These are phyloP conservation scores for Ophraella communa DNA, from an alignment of 2,888 invertebrate genomes.

Conservation along the genomic window DNA sequence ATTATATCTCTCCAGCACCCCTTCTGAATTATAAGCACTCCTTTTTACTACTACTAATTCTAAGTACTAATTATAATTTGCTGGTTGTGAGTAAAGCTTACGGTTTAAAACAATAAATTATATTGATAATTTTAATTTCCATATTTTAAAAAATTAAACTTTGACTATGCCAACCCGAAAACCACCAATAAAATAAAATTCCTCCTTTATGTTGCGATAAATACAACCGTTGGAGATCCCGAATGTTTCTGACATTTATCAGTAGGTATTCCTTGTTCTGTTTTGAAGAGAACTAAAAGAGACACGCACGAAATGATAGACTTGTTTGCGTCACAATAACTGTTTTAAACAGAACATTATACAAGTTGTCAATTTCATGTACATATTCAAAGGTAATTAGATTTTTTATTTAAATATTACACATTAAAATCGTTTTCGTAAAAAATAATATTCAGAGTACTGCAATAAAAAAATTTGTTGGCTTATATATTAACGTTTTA, in stretches of 20 bases:
- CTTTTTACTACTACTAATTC: no score
- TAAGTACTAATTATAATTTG: no score
- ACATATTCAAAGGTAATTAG: background rate
- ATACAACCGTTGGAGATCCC: background rate
- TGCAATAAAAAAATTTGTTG: no score
- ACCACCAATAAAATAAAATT: background rate
- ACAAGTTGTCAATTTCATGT: conserved; percentile 3
- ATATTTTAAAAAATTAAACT: background rate
- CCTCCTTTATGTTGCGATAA: background rate
- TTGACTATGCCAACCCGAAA: background rate
- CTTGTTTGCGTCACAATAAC: background rate
- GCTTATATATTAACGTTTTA: no score
- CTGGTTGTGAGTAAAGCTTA: no score
- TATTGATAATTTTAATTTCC: background rate
- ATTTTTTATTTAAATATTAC: no score
- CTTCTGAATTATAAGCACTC: no score
- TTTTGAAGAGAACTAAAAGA: conserved; percentile 1
- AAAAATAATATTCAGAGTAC: no score
- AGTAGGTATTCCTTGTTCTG: background rate
- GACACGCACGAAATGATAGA: background rate
- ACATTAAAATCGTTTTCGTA: no score
- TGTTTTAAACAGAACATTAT: background rate
- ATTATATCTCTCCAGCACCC: no score
- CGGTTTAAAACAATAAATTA: no score
- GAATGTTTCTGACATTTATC: conserved; percentile 8